These are phyloP conservation scores for Caenorhabditis drosophilae DNA, from an alignment of 2,888 invertebrate genomes.

Conservation along the genomic window DNA sequence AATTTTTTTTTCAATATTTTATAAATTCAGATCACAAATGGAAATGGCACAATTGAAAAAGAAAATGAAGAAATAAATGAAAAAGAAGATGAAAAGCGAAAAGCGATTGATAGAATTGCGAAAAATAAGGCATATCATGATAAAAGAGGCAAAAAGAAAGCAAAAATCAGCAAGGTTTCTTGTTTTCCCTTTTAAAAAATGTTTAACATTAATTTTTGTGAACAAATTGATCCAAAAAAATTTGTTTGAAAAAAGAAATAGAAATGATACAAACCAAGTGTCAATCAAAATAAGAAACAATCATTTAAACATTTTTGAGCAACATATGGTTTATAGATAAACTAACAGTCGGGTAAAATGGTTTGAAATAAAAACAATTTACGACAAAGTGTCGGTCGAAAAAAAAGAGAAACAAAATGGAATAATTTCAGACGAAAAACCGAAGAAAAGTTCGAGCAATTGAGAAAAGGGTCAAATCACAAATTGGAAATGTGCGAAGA, in stretches of 20 bases:
- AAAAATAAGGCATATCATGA: constrained; percentile 29
- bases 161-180: constrained; percentile 44
- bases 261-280: no score
- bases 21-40: neutral
- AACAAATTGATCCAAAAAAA: no score
- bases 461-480: constrained; percentile 45
- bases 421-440: constrained; percentile 41
- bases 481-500: constrained; percentile 75
- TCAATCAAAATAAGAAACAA: no score
- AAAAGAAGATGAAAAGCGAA: constrained; percentile 38
- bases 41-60: neutral
- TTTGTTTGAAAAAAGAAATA: no score
- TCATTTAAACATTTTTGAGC: no score
- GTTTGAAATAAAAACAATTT: no score
- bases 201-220: no score
- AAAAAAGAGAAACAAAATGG: no score
- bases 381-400: no score
- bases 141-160: constrained; percentile 40
- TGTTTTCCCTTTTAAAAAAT: no score
- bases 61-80: constrained; percentile 13
- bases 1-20: neutral
- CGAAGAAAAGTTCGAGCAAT: constrained; percentile 39
- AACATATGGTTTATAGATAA: no score
- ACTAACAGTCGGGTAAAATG: no score
- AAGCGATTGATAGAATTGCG: constrained; percentile 31